Evolutionary conservation across 1,140 invertebrate species (phyloP).

Genomic region (Ceratitis capitata): DNA sequence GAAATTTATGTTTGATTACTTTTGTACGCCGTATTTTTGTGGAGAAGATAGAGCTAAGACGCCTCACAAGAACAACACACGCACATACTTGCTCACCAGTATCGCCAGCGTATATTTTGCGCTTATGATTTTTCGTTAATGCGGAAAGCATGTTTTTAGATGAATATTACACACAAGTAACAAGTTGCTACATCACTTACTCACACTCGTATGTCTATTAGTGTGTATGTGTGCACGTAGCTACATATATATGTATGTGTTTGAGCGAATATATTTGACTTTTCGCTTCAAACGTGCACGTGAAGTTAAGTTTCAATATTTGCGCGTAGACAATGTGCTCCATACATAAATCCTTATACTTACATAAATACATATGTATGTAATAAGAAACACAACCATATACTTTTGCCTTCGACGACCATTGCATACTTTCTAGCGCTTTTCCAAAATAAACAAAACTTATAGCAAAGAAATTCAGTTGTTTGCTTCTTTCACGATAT

Average conservation of each 20-base stretch:
- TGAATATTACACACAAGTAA: slow-evolving; percentile 21
- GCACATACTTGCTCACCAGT: background rate
- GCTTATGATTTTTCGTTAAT: slow-evolving; percentile 8
- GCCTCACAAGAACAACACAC: background rate
- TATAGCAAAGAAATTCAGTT: background rate
- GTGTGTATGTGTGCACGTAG: background rate
- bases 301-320: slow-evolving; percentile 6
- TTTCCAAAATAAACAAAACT: background rate
- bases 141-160: slow-evolving; percentile 15
- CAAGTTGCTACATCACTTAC: background rate
- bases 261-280: background rate
- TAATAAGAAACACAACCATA: background rate
- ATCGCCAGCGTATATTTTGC: background rate
- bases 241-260: background rate
- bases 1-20: slow-evolving; percentile 38
- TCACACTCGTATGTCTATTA: background rate
- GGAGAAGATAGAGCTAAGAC: background rate
- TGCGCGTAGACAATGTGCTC: background rate
- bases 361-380: background rate
- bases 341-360: background rate
- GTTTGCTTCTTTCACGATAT: background rate
- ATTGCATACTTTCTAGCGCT: background rate
- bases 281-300: background rate
- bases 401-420: background rate
- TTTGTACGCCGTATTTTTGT: slow-evolving; percentile 16